phyloP scores from a whole-genome alignment of 2,888 invertebrate genomes.

The Ormyrus nitidulus region DNA sequence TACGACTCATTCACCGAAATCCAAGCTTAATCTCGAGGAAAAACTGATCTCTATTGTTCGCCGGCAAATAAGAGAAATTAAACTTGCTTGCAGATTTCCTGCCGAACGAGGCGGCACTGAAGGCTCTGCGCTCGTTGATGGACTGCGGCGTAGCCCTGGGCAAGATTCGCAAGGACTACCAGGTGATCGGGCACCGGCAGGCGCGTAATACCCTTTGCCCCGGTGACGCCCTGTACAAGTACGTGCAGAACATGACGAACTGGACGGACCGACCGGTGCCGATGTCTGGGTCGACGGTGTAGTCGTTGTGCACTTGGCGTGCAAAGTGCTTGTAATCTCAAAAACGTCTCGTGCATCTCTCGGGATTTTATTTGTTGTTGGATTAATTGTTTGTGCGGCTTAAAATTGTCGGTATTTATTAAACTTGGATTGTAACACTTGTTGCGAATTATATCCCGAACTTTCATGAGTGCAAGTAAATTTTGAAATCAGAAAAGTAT shows the following conservation, averaged over 20 bases:
- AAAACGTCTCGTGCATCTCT: not conserved
- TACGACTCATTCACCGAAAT: no score
- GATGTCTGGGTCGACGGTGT: not conserved
- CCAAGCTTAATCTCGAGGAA: no score
- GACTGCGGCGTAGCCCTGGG: constrained; percentile 67
- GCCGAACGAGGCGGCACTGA: constrained; percentile 69
- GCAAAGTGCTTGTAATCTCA: no score
- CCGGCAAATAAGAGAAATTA: no score
- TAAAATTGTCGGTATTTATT: not conserved
- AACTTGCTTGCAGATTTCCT: constrained; percentile 64
- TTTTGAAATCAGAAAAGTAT: not conserved
- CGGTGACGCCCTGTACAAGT: constrained; percentile 70
- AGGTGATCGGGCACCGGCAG: constrained; percentile 73
- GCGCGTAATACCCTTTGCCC: constrained; percentile 71
- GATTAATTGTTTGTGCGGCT: not conserved
- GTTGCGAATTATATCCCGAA: not conserved
- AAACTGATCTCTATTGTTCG: no score
- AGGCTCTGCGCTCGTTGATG: constrained; percentile 67
- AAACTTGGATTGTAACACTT: no score
- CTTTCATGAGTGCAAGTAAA: not conserved
- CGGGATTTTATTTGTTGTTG: no score
- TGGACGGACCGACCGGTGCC: constrained; percentile 66
- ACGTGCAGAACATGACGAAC: constrained; percentile 68
- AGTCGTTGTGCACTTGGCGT: no score
- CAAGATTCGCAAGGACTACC: constrained; percentile 68